Evolutionary conservation across 2,888 invertebrate species (phyloP).

Genomic region (Ganaspis brasiliensis): DNA sequence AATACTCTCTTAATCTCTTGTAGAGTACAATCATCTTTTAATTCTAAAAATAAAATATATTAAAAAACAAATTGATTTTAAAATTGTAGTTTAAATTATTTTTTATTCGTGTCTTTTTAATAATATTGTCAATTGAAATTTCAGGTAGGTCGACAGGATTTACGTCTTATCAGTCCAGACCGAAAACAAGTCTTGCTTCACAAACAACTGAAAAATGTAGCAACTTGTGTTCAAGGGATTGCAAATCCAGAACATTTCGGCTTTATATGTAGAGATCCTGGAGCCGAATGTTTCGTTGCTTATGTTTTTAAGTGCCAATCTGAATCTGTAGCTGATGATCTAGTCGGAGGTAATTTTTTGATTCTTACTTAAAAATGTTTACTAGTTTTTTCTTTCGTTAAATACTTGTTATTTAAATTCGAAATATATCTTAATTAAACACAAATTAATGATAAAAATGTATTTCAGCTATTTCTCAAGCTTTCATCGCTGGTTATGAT

Average conservation of each 20-base stretch:
- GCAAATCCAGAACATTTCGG: constrained; percentile 93
- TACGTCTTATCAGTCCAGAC: constrained; percentile 95
- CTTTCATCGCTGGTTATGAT: constrained; percentile 84
- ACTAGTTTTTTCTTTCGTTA: constrained; percentile 36
- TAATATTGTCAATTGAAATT: no score
- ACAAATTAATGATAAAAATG: no score
- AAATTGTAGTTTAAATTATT: constrained; percentile 1
- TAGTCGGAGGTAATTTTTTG: constrained; percentile 85
- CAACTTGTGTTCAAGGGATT: constrained; percentile 92
- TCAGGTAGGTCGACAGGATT: constrained; percentile 91
- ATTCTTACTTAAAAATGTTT: no score
- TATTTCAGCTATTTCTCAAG: constrained; percentile 88
- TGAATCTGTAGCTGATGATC: constrained; percentile 90
- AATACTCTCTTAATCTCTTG: no score
- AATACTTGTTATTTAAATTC: constrained; percentile 10
- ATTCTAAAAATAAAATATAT: no score
- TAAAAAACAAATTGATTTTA: no score
- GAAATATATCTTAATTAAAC: neutral
- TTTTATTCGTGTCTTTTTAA: constrained; percentile 28
- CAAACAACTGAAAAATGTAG: constrained; percentile 93
- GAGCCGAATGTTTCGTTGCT: constrained; percentile 87
- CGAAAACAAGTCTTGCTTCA: constrained; percentile 94
- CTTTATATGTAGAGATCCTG: constrained; percentile 92
- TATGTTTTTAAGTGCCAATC: constrained; percentile 96
- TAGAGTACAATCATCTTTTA: no score